These are phyloP conservation scores for Baronia brevicornis DNA, from an alignment of 2,888 invertebrate species.

Conservation along the genomic window DNA sequence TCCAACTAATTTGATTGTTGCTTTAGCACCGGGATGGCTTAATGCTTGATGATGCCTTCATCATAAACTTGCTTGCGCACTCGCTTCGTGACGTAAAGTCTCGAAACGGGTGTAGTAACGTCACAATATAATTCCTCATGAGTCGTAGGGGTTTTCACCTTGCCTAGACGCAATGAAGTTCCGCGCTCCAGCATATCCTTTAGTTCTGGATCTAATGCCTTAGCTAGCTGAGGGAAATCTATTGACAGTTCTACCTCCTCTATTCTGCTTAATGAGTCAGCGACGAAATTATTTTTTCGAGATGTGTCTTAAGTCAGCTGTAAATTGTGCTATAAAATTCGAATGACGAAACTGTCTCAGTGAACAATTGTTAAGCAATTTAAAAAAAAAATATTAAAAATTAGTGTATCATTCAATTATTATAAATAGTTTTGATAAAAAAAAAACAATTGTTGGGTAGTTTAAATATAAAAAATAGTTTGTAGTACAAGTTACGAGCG, in stretches of 20 bases:
- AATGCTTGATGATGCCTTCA: constrained; percentile 13
- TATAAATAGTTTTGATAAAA: too few species aligned
- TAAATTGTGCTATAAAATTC: constrained; percentile 36
- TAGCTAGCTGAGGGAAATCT: too few species aligned
- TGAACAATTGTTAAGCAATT: constrained; percentile 24
- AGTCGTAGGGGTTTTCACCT: too few species aligned
- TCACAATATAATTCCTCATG: constrained; percentile 24
- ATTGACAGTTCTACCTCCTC: too few species aligned
- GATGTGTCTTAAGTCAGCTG: constrained; percentile 34
- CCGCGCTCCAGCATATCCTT: too few species aligned
- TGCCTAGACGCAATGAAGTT: too few species aligned
- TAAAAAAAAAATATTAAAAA: too few species aligned
- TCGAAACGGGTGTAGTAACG: constrained; percentile 9
- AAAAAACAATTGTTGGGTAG: too few species aligned
- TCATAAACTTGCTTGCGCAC: constrained; percentile 15
- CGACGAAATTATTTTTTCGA: constrained; percentile 32
- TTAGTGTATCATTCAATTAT: too few species aligned
- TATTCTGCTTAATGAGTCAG: constrained; percentile 34
- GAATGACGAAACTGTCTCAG: constrained; percentile 22
- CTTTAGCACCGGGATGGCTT: constrained; percentile 20
- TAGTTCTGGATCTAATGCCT: too few species aligned
- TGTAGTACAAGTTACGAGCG: too few species aligned
- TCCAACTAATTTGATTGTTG: constrained; percentile 11
- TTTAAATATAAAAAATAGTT: too few species aligned
- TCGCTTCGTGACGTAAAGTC: constrained; percentile 15